These are phyloP conservation scores for Thamnophis elegans DNA, from an alignment of 2,797 vertebrate genomes.

Conservation along the genomic window DNA sequence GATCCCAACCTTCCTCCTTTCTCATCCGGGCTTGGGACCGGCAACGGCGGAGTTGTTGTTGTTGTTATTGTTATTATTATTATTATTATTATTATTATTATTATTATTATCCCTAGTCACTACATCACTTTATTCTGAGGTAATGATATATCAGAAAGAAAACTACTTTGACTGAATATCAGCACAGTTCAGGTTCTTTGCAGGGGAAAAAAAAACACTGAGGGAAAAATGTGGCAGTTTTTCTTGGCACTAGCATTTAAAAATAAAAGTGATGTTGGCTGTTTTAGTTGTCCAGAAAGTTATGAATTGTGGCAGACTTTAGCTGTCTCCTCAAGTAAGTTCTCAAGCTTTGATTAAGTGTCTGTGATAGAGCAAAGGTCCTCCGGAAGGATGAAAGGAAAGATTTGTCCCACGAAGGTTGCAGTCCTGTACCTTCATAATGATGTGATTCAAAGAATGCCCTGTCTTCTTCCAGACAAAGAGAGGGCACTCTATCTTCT, in stretches of 20 bases:
- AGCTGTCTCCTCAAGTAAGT: not conserved
- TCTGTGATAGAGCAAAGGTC: not conserved
- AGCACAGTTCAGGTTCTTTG: not conserved
- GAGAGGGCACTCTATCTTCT: not conserved
- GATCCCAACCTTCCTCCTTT: too few species aligned
- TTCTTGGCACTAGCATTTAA: not conserved
- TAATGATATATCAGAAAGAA: not conserved
- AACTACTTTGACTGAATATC: not conserved
- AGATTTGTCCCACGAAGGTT: not conserved
- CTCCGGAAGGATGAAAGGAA: not conserved
- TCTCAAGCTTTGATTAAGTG: not conserved
- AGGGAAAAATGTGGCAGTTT: not conserved
- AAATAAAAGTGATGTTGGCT: not conserved
- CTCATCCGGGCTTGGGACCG: too few species aligned
- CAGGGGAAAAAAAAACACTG: not conserved
- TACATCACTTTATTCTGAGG: not conserved
- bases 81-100: not conserved
- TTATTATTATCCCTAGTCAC: not conserved
- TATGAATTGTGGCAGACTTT: slow-evolving; percentile 17
- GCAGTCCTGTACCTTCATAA: not conserved
- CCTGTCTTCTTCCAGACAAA: not conserved
- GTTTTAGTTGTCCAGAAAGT: not conserved
- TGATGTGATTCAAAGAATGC: not conserved
- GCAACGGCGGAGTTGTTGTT: too few species aligned
- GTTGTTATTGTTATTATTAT: too few species aligned